Percentiles rank a stretch among this genome's conserved stretches.
These are phyloP conservation scores for Ochropleura plecta DNA, from an alignment of 2,888 invertebrate genomes.

Conservation along the genomic window DNA sequence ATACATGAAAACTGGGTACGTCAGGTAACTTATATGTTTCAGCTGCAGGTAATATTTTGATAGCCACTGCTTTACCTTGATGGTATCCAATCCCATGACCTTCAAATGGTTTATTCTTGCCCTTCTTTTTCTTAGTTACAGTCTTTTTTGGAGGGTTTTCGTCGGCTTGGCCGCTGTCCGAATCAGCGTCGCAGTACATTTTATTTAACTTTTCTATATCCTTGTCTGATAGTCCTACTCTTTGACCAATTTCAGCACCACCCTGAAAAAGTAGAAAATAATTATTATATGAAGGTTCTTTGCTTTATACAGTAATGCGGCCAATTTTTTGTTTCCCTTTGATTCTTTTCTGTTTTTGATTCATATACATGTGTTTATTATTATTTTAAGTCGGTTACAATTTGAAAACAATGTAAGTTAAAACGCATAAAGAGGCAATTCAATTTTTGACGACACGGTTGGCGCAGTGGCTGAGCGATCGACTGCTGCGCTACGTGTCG, in stretches of 20 bases:
- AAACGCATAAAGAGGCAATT: no score
- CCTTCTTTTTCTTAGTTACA: constrained; percentile 74
- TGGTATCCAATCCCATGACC: constrained; percentile 88
- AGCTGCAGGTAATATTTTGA: constrained; percentile 82
- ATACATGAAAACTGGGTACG: constrained; percentile 79
- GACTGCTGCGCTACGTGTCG: no score
- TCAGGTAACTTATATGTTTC: constrained; percentile 79
- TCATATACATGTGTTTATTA: background rate
- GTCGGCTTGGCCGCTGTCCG: constrained; percentile 73
- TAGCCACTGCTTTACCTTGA: constrained; percentile 88
- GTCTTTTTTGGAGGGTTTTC: constrained; percentile 65
- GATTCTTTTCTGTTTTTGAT: background rate
- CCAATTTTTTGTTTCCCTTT: no score
- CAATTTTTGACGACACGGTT: no score
- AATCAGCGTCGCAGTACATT: constrained; percentile 90
- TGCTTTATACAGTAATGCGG: no score
- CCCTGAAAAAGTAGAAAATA: constrained; percentile 71
- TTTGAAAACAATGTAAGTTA: background rate
- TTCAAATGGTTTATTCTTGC: constrained; percentile 84
- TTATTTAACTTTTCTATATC: constrained; percentile 90
- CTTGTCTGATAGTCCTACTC: constrained; percentile 90
- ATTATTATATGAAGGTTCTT: background rate
- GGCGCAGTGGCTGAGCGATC: no score
- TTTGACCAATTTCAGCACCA: constrained; percentile 90
- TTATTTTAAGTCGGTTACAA: background rate